Conservation (phyloP, 2,888 invertebrate species). For the Campopleginae sp. region DNA sequence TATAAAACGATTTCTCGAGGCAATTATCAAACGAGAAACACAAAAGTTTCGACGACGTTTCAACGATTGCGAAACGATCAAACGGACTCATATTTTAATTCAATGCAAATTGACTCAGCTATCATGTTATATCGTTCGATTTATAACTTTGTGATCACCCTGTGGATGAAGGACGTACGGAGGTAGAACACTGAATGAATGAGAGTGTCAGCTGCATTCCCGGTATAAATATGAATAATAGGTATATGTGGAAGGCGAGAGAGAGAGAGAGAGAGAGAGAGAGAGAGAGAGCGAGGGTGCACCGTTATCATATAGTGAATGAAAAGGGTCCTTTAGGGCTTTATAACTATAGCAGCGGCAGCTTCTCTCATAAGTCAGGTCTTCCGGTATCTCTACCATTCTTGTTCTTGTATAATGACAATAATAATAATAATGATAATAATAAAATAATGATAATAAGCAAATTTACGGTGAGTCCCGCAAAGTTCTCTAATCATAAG, state of each 20-base stretch:
- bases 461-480: background rate
- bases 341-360: constrained; percentile 42
- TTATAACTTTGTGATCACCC: constrained; percentile 9
- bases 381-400: constrained; percentile 52
- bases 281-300: constrained; percentile 4
- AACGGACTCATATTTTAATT: background rate
- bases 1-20: background rate
- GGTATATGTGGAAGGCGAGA: constrained; percentile 63
- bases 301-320: constrained; percentile 60
- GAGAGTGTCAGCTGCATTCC: constrained; percentile 78
- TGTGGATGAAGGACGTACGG: background rate
- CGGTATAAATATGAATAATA: constrained; percentile 80
- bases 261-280: constrained; percentile 11
- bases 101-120: background rate
- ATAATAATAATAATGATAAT: constrained; percentile 27
- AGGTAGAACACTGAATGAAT: constrained; percentile 72
- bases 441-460: constrained; percentile 30
- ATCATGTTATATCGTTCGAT: background rate
- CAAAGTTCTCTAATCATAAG: background rate
- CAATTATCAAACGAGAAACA: background rate
- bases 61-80: background rate
- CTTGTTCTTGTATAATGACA: constrained; percentile 47
- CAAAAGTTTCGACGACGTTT: background rate
- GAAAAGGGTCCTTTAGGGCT: constrained; percentile 54
- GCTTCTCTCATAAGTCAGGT: constrained; percentile 60